Evolutionary conservation across 1,140 invertebrate genomes (phyloP), one percentile per base, ranked within the genome.

Genomic region (Drosophila rufa): DNA sequence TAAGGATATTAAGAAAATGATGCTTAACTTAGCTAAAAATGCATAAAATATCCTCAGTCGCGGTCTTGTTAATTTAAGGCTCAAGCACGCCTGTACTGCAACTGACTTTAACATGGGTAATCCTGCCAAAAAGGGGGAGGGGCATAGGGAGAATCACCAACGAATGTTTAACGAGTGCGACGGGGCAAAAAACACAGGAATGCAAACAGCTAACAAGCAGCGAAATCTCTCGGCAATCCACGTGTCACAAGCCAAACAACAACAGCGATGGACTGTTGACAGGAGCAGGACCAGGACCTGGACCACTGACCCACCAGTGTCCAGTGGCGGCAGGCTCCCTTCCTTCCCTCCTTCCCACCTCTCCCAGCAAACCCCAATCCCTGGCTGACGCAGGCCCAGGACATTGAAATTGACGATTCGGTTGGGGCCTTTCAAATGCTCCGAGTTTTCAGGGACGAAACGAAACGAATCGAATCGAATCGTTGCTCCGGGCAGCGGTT

Each of bases 161-260:
- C 61, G 50, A 57, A 66, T 62, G 62, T 12, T 43, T 59, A 60
- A 60, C 61, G 50, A 57, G 30, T 57, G 68, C 43, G 62, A 42
- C 43, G 25, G 22, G 43, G 36, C 43, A 50, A 69, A 36, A 40
- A 27, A 46, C 50, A 50, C 27, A 19, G 53, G 51, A 70, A 43
- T 70, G 66, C 69, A 57, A 58, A 42, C 45, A 38, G 66, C 51
- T 36, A 58, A 50, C 64, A 69, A 50, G 40, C 68, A 47, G 15
- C 61, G 36, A 66, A 57, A 71, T 71, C 66, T 70, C 50, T 36
- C 69, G 38, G 30, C 69, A 48, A 48, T 73, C 66, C 65, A 70
- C 66, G 51, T 69, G 69, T 70, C 69, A 70, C 69, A 70, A 50
- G 45, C 51, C 69, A 58, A 71, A 71, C 66, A 42, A 48, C 69